Base-by-base conservation (phyloP, 2,797 vertebrate species). In the Steatocranus sp. region DNA sequence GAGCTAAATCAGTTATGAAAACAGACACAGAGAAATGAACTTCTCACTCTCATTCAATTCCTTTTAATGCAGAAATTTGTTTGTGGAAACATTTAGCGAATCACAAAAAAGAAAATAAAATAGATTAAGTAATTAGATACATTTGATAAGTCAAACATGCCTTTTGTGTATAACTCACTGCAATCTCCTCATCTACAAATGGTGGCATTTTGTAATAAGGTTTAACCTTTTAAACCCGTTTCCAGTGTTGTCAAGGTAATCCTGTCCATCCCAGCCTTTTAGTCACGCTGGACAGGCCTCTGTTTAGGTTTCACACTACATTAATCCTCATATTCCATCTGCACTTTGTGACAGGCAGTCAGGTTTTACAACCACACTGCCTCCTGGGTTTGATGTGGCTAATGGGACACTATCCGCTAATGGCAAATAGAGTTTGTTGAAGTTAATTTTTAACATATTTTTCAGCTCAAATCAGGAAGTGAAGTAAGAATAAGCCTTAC, bases 241-340 rank as follows among this genome's bases (percentile, higher is more conserved):
- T 27, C 9, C 14, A 8, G 10, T 50, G 75, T 79, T 79, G 30
- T 61, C 53, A 63, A 34, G 54, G 75, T 66, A 25, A 51, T 81
- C 61, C 17, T 18, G 11, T 79, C 12, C 3, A 5, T 43, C 50
- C 81, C 63, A 32, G 43, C 53, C 5, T 43, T 32, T 66, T 68
- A 25, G 25, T 66, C 9, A 43, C 4, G 10, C 50, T 84, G 80
- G 75, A 54, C 74, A 15, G 18, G 51, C 86, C 70, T 85, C 50
- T 87, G 84, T 90, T 80, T 41, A 78, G 73, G 85, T 27, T 88
- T 88, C 83, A 88, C 75, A 8, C 51, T 23, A 68, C 81, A 89
- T 85, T 86, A 88, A 80, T 74, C 51, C 20, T 78, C 51, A 80
- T 80, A 80, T 86, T 50, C 27, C 66, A 84, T 61, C 76, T 87